Evolutionary conservation across 2,797 vertebrate genomes (phyloP).

Genomic region (Falco biarmicus): DNA sequence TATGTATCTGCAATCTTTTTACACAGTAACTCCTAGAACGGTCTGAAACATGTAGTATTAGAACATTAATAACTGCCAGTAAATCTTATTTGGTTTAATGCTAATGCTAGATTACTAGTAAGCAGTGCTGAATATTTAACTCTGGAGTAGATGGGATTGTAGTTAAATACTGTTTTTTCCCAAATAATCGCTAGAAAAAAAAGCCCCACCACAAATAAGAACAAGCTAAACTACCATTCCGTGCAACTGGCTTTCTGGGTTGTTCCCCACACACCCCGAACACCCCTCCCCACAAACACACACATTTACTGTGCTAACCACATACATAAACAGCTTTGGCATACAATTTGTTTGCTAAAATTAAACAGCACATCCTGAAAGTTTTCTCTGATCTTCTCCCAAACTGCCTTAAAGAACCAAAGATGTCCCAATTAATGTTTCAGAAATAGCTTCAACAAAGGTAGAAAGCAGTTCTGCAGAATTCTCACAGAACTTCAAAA

Average conservation of each 20-base stretch:
- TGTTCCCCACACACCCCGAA: not conserved
- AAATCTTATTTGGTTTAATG: not conserved
- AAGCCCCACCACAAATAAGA: not conserved
- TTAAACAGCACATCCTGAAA: not conserved
- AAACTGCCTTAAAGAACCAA: not conserved
- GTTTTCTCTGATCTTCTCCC: conserved; percentile 6
- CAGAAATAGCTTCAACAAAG: not conserved
- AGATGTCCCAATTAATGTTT: not conserved
- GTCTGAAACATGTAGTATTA: not conserved
- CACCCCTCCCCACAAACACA: not conserved
- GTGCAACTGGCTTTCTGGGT: not conserved
- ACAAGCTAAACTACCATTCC: not conserved
- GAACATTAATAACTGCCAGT: not conserved
- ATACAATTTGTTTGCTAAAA: not conserved
- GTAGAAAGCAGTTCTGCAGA: not conserved
- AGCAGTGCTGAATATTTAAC: not conserved
- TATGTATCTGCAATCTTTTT: not conserved
- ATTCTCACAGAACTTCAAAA: not conserved
- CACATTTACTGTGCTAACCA: conserved; percentile 5
- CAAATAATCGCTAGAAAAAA: not conserved
- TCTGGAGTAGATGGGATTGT: not conserved
- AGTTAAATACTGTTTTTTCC: not conserved
- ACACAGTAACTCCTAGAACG: not conserved
- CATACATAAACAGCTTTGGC: conserved; percentile 9
- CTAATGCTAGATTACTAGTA: not conserved